Evolutionary conservation across 2,888 invertebrate genomes (phyloP).

Genomic region (Penaeus monodon): DNA sequence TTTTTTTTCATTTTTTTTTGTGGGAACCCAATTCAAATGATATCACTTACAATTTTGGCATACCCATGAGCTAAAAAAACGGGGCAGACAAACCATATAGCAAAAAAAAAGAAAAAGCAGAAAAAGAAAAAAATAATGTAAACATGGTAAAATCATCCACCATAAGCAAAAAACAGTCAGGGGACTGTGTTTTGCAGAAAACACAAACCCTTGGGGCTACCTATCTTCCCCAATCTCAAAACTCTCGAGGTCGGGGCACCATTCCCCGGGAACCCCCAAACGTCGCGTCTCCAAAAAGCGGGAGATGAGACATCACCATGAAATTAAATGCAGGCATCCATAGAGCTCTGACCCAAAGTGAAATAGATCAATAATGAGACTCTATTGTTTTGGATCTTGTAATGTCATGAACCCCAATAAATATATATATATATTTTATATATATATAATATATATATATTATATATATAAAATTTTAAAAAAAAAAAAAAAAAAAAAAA

Average conservation of each 20-base stretch:
- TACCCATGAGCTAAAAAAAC: background rate
- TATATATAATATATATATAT: no score
- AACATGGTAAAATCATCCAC: background rate
- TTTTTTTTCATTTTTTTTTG: no score
- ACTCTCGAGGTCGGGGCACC: constrained; percentile 53
- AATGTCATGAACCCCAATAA: no score
- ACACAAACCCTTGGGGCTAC: constrained; percentile 57
- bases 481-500: no score
- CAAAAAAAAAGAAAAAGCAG: constrained; percentile 3
- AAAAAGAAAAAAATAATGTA: background rate
- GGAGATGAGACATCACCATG: constrained; percentile 39
- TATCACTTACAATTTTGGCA: no score
- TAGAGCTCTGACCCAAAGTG: no score
- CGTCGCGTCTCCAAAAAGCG: constrained; percentile 47
- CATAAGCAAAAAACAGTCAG: background rate
- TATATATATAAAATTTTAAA: no score
- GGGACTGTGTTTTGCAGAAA: background rate
- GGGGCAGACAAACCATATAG: background rate
- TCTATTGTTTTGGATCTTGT: no score
- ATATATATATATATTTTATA: no score
- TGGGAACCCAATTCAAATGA: no score
- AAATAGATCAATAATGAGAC: no score
- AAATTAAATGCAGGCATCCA: constrained; percentile 19
- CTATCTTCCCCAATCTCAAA: constrained; percentile 62
- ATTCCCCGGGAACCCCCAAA: constrained; percentile 51